Percentiles rank a stretch among this genome's conserved stretches.
Conservation (phyloP, 1,140 invertebrate species). For the Drosophila subpulchrella region DNA sequence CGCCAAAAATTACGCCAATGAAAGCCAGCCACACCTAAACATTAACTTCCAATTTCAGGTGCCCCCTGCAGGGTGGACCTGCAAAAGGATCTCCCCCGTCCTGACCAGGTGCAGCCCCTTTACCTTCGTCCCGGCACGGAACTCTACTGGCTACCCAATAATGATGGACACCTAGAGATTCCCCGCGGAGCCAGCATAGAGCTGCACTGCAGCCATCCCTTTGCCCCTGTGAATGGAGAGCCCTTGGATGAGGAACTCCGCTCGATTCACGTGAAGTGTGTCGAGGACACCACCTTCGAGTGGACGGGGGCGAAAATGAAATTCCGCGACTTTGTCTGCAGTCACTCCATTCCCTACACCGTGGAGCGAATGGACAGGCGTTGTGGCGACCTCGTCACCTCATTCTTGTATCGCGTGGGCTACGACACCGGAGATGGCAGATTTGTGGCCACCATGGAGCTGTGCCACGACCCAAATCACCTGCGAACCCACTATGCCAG, state of each 20-base stretch:
- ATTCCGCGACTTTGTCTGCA: slow-evolving; percentile 63
- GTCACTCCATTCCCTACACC: slow-evolving; percentile 30
- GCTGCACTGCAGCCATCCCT: slow-evolving; percentile 54
- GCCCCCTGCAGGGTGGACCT: slow-evolving; percentile 59
- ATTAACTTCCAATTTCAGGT: slow-evolving; percentile 23
- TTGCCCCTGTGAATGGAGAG: slow-evolving; percentile 20
- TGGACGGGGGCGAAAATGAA: slow-evolving; percentile 49
- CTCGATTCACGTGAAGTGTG: slow-evolving; percentile 54
- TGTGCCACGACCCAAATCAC: slow-evolving; percentile 60
- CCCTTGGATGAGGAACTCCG: slow-evolving; percentile 16
- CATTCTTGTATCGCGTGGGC: slow-evolving; percentile 67
- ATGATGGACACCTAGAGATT: slow-evolving; percentile 52
- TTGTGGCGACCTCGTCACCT: slow-evolving; percentile 24
- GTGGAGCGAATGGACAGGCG: slow-evolving; percentile 48
- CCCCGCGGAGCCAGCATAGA: slow-evolving; percentile 61
- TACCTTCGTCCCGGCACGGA: slow-evolving; percentile 56
- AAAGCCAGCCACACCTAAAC: neutral
- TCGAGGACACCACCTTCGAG: slow-evolving; percentile 54
- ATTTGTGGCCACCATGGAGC: slow-evolving; percentile 68
- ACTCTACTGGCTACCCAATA: slow-evolving; percentile 70
- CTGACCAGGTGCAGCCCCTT: slow-evolving; percentile 58
- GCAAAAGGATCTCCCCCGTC: slow-evolving; percentile 55
- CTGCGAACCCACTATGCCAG: slow-evolving; percentile 64
- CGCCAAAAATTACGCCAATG: neutral
- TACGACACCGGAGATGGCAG: slow-evolving; percentile 54